Evolutionary conservation across 2,797 vertebrate genomes (phyloP).

Genomic region (Lacerta viridis): DNA sequence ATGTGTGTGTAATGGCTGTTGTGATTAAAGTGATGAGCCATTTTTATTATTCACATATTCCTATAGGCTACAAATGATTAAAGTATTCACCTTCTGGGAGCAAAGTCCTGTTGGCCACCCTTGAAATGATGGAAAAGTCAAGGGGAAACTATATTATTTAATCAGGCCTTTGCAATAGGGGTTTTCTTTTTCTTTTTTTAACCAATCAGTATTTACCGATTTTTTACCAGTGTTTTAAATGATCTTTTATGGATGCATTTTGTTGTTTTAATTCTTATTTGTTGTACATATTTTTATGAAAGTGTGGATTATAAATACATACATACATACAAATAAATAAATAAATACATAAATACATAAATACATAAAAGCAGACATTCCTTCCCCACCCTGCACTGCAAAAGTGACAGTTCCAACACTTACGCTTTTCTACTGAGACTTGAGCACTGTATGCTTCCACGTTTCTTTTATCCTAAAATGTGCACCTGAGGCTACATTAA

Average conservation of each 20-base stretch:
- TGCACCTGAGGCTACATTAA: not conserved
- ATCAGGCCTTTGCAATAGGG: too few relatives aligned
- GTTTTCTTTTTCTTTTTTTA: too few relatives aligned
- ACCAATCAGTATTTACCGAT: too few relatives aligned
- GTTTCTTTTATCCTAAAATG: not conserved
- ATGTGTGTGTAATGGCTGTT: not conserved
- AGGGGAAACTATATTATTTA: not conserved
- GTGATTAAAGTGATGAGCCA: not conserved
- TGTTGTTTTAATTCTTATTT: too few relatives aligned
- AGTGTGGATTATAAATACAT: too few relatives aligned
- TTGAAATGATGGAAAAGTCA: not conserved
- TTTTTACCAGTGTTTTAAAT: too few relatives aligned
- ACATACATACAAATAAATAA: too few relatives aligned
- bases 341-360: too few relatives aligned
- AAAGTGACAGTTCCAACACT: not conserved
- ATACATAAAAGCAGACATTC: not conserved
- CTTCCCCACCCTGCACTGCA: not conserved
- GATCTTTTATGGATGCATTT: too few relatives aligned
- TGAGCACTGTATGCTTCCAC: not conserved
- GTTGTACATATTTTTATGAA: too few relatives aligned
- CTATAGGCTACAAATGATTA: not conserved
- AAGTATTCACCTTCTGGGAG: not conserved
- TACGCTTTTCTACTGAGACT: not conserved
- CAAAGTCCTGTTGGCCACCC: not conserved
- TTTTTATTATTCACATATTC: not conserved